Conservation (phyloP, 2,888 invertebrate genomes). For the Synergus laeviventris region DNA sequence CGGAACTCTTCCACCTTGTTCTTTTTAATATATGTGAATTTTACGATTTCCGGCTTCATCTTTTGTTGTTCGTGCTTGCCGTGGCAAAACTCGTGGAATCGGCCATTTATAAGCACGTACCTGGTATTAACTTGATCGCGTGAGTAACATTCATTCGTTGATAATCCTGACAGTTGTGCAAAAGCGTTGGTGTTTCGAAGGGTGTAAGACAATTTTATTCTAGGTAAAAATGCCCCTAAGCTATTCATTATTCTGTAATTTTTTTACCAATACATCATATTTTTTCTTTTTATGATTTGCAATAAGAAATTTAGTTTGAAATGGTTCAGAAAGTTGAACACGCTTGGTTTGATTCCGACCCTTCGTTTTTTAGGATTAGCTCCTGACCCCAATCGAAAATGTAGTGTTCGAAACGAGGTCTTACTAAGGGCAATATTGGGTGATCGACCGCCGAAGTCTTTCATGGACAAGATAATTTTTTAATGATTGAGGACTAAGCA, state of each 20-base stretch:
- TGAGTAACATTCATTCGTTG: slow-evolving; percentile 34
- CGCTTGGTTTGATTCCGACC: no score
- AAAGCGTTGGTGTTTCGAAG: slow-evolving; percentile 3
- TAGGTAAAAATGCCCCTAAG: neutral
- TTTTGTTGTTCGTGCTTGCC: slow-evolving; percentile 16
- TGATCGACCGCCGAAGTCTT: neutral
- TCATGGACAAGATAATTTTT: neutral
- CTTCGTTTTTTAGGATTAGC: no score
- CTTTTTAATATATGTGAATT: neutral
- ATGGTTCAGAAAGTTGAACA: no score
- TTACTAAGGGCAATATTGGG: neutral
- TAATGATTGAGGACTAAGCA: slow-evolving; percentile 6
- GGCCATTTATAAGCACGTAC: slow-evolving; percentile 28
- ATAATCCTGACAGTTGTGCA: neutral
- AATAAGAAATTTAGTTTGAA: no score
- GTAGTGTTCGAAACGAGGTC: neutral
- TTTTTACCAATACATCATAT: neutral
- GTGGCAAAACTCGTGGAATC: neutral
- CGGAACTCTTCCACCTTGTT: neutral
- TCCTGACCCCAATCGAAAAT: no score
- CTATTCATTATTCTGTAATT: neutral
- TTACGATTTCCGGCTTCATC: slow-evolving; percentile 26
- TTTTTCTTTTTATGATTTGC: no score
- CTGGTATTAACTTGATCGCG: slow-evolving; percentile 25
- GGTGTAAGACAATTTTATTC: slow-evolving; percentile 35